Base-by-base conservation (phyloP, 2,797 vertebrate species). In the Hippopotamyrus pictus region DNA sequence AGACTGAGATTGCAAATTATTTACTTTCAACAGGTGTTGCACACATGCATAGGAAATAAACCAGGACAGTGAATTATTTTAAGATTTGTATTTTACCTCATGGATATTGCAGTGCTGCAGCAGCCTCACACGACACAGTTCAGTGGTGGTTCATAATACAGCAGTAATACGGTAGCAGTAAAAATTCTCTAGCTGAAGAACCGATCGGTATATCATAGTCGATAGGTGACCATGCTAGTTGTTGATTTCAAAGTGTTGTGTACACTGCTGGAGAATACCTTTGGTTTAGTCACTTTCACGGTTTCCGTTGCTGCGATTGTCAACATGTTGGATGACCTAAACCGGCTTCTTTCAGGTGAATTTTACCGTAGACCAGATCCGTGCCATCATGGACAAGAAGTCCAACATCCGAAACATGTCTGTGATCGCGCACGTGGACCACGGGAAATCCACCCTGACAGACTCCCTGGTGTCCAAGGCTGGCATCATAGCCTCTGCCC, bases 361-460 rank as follows among this genome's bases (percentile, higher is more conserved):
- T 95, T 97, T 97, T 93, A 97, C 97, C 8, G 96, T 97, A 93
- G 96, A 97, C 90, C 97, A 97, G 96, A 97, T 97, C 92, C 95
- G 96, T 92, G 95, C 96, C 95, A 97, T 97, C 93, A 97, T 97
- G 97, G 97, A 97, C 96, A 97, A 97, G 93, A 97, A 97, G 94
- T 96, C 97, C 94, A 97, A 97, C 92, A 97, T 97, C 94, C 94
- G 97, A 25, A 97, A 97, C 94, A 97, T 97, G 97, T 97, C 97
- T 0, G 97, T 97, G 92, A 97, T 97, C 0, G 96, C 97, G 50
- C 97, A 97, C 0, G 97, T 97, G 90, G 97, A 97, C 90, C 97
- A 97, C 0, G 97, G 97, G 88, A 97, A 97, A 88, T 97, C 97
- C 76, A 97, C 97, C 2, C 90, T 97, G 89, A 97, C 97, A 0